These are phyloP conservation scores for Anas bernieri DNA, from an alignment of 2,797 vertebrate species.

Conservation along the genomic window DNA sequence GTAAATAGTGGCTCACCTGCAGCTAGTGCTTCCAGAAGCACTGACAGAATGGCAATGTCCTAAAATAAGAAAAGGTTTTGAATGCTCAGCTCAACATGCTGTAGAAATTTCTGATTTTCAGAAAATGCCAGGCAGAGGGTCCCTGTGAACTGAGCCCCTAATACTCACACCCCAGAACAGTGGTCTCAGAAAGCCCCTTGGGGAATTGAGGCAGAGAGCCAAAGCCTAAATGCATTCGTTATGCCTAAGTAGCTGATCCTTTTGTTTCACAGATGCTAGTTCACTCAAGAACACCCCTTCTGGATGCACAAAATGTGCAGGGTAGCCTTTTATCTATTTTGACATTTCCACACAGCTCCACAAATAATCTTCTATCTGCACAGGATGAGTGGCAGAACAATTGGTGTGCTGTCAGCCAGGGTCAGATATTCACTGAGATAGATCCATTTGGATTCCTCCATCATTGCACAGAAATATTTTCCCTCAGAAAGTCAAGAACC, in stretches of 20 bases:
- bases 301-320: accelerated
- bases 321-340: not conserved
- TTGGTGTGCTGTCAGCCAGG: not conserved
- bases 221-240: not conserved
- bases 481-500: not conserved
- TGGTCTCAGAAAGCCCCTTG: accelerated
- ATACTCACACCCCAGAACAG: not conserved
- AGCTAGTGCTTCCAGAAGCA: not conserved
- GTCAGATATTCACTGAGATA: not conserved
- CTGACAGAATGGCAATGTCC: not conserved
- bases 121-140: not conserved
- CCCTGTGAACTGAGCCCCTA: not conserved
- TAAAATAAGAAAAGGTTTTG: not conserved
- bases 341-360: not conserved
- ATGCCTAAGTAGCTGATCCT: not conserved
- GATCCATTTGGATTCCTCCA: not conserved
- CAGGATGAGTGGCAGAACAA: not conserved
- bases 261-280: accelerated
- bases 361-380: not conserved
- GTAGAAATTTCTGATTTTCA: not conserved
- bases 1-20: not conserved
- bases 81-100: not conserved
- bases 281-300: not conserved
- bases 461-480: not conserved
- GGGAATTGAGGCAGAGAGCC: not conserved